phyloP scores from a whole-genome alignment of 2,888 invertebrate genomes.

The Gortyna flavago region DNA sequence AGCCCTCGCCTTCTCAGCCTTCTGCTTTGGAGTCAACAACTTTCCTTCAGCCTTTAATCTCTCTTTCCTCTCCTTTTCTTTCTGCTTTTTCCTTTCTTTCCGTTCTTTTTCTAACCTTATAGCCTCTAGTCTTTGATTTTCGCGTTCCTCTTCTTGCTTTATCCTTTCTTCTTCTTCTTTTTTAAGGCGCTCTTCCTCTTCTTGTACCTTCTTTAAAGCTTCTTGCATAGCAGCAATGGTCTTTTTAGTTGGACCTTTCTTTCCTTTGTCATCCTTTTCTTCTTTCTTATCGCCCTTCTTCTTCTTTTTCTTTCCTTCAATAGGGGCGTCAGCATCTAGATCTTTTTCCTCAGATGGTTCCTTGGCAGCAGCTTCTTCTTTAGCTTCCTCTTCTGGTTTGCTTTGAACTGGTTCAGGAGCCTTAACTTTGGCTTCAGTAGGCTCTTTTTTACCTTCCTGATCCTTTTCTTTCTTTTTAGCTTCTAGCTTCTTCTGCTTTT shows the following conservation, averaged over 20 bases:
- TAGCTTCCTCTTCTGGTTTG: conserved; percentile 73
- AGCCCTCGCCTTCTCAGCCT: conserved; percentile 96
- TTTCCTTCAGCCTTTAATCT: conserved; percentile 99
- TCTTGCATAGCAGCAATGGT: conserved; percentile 98
- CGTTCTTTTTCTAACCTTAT: conserved; percentile 95
- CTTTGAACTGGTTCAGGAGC: conserved; percentile 71
- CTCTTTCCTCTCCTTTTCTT: conserved; percentile 97
- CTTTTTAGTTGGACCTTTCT: conserved; percentile 95
- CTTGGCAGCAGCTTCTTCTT: conserved; percentile 80
- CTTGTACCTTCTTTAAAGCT: conserved; percentile 95
- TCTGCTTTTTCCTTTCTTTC: conserved; percentile 96
- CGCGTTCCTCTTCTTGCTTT: conserved; percentile 93
- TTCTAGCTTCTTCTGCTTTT: conserved; percentile 93
- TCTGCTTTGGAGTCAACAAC: conserved; percentile 97
- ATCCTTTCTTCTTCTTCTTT: conserved; percentile 95
- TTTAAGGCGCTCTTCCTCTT: conserved; percentile 95
- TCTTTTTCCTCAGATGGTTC: conserved; percentile 82
- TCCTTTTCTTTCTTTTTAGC: conserved; percentile 90
- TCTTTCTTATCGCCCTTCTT: conserved; percentile 83
- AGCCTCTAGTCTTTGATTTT: conserved; percentile 93
- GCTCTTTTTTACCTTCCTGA: conserved; percentile 79
- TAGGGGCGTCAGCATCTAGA: conserved; percentile 78
- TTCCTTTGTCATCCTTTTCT: conserved; percentile 90
- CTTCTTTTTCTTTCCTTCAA: conserved; percentile 87
- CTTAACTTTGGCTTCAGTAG: conserved; percentile 72